Base-by-base conservation (phyloP, 2,797 vertebrate genomes). In the Benthosema pterotum region DNA sequence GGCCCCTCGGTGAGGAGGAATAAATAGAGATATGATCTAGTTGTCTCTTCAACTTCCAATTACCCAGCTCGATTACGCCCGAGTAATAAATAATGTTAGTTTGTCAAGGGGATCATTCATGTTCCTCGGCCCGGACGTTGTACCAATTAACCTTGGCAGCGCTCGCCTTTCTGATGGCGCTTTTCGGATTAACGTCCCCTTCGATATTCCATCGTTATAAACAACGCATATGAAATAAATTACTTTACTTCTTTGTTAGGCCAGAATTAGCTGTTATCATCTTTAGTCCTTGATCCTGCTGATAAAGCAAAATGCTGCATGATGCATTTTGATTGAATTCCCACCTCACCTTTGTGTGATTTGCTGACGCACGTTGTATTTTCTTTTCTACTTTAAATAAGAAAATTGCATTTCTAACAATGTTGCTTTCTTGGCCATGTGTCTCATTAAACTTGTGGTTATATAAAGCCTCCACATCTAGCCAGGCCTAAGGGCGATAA, bases 141-240 rank as follows among this genome's bases (percentile, higher is more conserved):
- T 52, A 38, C 51, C 58, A 75, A 59, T 63, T 25, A 68, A 71
- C 72, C 77, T 56, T 57, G 56, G 45, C 53, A 19, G 64, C 52
- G 42, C 42, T 11, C 22, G 14, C 63, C 1, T 25, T 17, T 57
- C 22, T 59, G 25, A 57, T 32, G 11, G 15, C 14, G 8, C 32
- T 22, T 5, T 12, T 63, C 16, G 56, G 60, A 43, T 19, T 43
- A 64, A 28, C 17, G 32, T 22, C 42, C 46, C 49, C 25, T 43
- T 46, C 25, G 8, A 38, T 62, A 49, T 11, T 17, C 15, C 17
- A 28, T 32, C 58, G 45, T 14, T 28, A 28, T 16, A 16, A 22
- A 25, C 22, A 17, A 49, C 1, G 14, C 13, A 16, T 18, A 17
- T 9, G 5, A 18, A 19, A n/a, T 18, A 15, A 50, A 50, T 16